phyloP scores from a whole-genome alignment of 2,797 vertebrate species.

The Podargus strigoides region DNA sequence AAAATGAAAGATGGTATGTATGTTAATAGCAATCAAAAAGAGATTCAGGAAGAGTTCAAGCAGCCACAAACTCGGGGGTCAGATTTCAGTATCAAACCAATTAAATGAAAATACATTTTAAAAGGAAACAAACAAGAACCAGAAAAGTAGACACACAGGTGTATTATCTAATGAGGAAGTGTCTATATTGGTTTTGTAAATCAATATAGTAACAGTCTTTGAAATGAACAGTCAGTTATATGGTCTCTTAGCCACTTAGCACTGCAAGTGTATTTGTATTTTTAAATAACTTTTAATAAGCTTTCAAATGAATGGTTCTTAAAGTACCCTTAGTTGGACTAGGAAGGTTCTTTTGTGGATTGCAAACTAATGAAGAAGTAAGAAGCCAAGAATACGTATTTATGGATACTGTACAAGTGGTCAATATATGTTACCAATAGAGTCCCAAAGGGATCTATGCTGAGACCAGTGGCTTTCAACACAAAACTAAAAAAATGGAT shows the following conservation, averaged over 20 bases:
- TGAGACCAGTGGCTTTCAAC: neutral
- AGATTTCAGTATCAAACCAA: neutral
- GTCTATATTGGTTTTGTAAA: neutral
- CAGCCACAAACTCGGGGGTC: neutral
- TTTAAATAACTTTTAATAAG: neutral
- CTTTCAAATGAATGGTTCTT: neutral
- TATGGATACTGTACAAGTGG: neutral
- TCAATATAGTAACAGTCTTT: neutral
- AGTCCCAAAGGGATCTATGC: neutral
- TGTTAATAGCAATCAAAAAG: neutral
- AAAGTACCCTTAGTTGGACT: neutral
- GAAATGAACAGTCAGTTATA: neutral
- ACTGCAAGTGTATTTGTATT: neutral
- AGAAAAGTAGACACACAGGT: neutral
- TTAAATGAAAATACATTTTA: neutral
- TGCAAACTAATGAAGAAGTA: neutral
- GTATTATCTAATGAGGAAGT: neutral
- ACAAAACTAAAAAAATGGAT: neutral
- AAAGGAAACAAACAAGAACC: neutral
- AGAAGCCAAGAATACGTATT: neutral
- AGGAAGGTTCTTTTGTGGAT: neutral
- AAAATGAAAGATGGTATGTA: neutral
- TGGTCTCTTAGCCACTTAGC: too few species aligned
- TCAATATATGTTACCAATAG: neutral
- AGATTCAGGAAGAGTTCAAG: neutral